Evolutionary conservation across 2,888 invertebrate genomes (phyloP).

Genomic region (Cephus rjabovi): DNA sequence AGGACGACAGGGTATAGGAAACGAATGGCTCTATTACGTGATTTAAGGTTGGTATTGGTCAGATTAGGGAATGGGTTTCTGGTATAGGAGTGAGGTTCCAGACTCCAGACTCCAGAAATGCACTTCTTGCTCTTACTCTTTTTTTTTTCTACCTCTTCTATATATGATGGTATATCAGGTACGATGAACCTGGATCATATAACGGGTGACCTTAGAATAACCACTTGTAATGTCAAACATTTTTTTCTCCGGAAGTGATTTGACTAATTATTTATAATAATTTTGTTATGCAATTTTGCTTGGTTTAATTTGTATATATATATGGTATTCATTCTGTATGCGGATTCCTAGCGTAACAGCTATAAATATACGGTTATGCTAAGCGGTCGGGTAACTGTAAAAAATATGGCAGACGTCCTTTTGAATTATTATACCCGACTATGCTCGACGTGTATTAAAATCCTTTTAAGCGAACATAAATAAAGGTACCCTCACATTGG

Average conservation of each 20-base stretch:
- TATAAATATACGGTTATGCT: background rate
- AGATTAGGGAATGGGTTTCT: constrained; percentile 2
- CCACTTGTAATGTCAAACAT: background rate
- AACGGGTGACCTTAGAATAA: background rate
- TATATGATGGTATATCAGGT: background rate
- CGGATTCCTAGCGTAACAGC: background rate
- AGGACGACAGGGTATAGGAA: constrained; percentile 14
- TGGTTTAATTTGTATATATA: background rate
- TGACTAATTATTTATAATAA: background rate
- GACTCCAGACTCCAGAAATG: constrained; percentile 13
- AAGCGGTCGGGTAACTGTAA: constrained; percentile 4
- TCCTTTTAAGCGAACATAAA: constrained; percentile 59
- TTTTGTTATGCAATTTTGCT: background rate
- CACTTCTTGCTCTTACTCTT: constrained; percentile 6
- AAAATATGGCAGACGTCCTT: constrained; percentile 45
- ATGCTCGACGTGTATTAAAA: constrained; percentile 53
- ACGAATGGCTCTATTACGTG: constrained; percentile 31
- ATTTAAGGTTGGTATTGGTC: constrained; percentile 29
- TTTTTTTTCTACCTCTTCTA: background rate
- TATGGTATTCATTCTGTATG: background rate
- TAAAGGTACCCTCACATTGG: constrained; percentile 43
- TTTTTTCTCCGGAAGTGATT: background rate
- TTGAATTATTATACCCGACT: constrained; percentile 46
- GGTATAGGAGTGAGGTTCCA: constrained; percentile 1
- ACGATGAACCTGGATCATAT: background rate